A percentile compares a stretch with the other conserved stretches of the same genome.
phyloP scores from a whole-genome alignment of 2,888 invertebrate genomes.

The Xylota sylvarum region DNA sequence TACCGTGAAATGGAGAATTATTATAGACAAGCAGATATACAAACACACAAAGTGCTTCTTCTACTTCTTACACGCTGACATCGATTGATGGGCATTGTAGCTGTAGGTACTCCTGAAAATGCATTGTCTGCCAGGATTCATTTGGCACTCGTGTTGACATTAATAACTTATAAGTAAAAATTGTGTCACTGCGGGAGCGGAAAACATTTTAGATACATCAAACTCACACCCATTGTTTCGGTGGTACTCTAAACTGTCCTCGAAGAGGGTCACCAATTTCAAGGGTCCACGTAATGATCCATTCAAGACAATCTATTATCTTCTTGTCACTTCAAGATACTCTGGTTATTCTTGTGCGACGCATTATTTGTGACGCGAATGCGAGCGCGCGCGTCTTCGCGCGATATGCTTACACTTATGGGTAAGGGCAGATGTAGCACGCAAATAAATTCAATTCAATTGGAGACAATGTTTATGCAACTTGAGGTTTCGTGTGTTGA shows the following conservation, averaged over 20 bases:
- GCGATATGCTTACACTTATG: conserved; percentile 46
- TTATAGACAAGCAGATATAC: conserved; percentile 35
- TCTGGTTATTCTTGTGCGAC: conserved; percentile 4
- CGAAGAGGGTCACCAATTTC: conserved; percentile 27
- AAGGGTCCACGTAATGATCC: conserved; percentile 53
- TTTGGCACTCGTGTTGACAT: conserved; percentile 65
- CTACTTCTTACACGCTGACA: conserved; percentile 37
- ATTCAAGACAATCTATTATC: conserved; percentile 49
- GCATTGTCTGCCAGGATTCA: conserved; percentile 53
- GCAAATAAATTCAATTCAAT: conserved; percentile 74
- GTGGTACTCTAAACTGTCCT: conserved; percentile 23
- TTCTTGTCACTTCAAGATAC: conserved; percentile 29
- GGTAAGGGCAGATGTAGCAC: conserved; percentile 74
- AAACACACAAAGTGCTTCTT: conserved; percentile 42
- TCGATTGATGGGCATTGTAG: conserved; percentile 44
- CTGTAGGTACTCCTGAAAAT: conserved; percentile 21
- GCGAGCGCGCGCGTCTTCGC: conserved; percentile 19
- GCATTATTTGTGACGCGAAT: conserved; percentile 13
- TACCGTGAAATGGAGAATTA: conserved; percentile 63
- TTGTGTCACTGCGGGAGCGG: conserved; percentile 72
- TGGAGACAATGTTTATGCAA: conserved; percentile 71
- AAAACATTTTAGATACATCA: conserved; percentile 52
- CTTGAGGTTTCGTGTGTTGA: conserved; percentile 62
- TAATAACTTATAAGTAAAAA: conserved; percentile 63
- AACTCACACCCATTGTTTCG: conserved; percentile 49